Conservation (phyloP, 2,797 vertebrate genomes). For the Columba guinea region DNA sequence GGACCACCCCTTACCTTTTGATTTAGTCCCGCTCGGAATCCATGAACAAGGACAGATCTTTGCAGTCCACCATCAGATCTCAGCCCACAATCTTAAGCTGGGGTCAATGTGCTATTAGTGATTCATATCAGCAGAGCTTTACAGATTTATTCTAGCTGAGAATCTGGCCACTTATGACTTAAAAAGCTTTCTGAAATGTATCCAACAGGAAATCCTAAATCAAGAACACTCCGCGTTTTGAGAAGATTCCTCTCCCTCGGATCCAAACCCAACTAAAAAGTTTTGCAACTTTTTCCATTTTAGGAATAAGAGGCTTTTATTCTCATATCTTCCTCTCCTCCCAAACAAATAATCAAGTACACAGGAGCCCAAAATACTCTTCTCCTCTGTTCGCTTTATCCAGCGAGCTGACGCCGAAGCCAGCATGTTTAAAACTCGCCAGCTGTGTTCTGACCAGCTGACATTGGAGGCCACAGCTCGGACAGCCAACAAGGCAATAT, state of each 20-base stretch:
- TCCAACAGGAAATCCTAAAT: constrained; percentile 71
- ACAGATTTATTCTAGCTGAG: constrained; percentile 28
- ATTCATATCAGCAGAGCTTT: constrained; percentile 11
- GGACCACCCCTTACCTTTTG: not conserved
- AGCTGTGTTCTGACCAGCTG: constrained; percentile 54
- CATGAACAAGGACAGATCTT: not conserved
- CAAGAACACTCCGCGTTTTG: constrained; percentile 60
- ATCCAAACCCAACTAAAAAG: constrained; percentile 41
- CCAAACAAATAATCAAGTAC: constrained; percentile 60
- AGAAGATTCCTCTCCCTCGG: constrained; percentile 21
- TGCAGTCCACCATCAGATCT: not conserved
- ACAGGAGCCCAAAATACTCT: constrained; percentile 42
- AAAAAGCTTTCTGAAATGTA: constrained; percentile 21
- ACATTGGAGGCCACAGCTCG: constrained; percentile 43
- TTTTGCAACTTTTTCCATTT: constrained; percentile 63
- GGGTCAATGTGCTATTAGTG: not conserved
- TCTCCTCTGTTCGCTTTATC: not conserved
- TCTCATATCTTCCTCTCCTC: constrained; percentile 37
- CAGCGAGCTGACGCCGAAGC: not conserved
- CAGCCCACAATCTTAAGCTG: not conserved
- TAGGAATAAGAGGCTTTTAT: constrained; percentile 58
- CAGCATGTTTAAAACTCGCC: not conserved
- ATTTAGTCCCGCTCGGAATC: not conserved
- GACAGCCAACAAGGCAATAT: not conserved
- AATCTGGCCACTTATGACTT: constrained; percentile 49